Percentiles rank a stretch among this genome's conserved stretches.
These are phyloP conservation scores for Stegodyphus dumicola DNA, from an alignment of 1,140 invertebrate genomes.

Conservation along the genomic window DNA sequence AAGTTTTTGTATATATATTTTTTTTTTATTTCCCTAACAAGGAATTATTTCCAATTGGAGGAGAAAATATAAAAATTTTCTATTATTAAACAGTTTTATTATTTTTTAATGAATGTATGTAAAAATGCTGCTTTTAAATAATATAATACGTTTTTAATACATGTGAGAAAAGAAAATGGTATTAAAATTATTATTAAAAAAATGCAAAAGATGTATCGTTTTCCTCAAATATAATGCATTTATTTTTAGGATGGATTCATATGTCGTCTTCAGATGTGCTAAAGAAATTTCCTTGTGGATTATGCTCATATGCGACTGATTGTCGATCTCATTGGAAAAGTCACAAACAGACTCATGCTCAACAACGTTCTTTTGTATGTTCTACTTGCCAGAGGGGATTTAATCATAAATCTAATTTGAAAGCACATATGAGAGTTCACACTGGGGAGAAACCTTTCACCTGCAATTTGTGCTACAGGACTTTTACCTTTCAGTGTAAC, in stretches of 20 bases:
- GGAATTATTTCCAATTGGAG: too few relatives aligned
- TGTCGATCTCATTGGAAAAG: slow-evolving; percentile 1
- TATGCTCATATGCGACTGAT: slow-evolving; percentile 12
- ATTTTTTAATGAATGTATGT: too few relatives aligned
- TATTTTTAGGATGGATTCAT: neutral
- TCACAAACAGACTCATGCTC: slow-evolving; percentile 2
- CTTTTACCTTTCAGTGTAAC: slow-evolving; percentile 19
- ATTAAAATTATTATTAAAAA: too few relatives aligned
- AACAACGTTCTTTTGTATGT: neutral
- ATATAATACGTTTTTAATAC: too few relatives aligned
- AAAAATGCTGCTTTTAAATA: too few relatives aligned
- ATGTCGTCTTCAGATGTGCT: neutral
- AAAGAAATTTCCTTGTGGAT: neutral
- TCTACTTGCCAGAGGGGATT: neutral
- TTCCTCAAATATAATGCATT: neutral
- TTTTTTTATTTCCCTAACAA: too few relatives aligned
- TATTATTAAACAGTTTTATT: too few relatives aligned
- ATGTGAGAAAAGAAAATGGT: too few relatives aligned
- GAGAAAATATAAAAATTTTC: too few relatives aligned
- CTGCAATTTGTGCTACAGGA: neutral
- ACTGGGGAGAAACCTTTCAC: slow-evolving; percentile 87
- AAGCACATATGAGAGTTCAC: slow-evolving; percentile 74
- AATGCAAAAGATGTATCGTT: too few relatives aligned
- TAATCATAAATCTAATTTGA: slow-evolving; percentile 37
- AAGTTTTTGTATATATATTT: too few relatives aligned